Evolutionary conservation across 2,113 vertebrate genomes (phyloP).

Genomic region (Spermophilus dauricus): DNA sequence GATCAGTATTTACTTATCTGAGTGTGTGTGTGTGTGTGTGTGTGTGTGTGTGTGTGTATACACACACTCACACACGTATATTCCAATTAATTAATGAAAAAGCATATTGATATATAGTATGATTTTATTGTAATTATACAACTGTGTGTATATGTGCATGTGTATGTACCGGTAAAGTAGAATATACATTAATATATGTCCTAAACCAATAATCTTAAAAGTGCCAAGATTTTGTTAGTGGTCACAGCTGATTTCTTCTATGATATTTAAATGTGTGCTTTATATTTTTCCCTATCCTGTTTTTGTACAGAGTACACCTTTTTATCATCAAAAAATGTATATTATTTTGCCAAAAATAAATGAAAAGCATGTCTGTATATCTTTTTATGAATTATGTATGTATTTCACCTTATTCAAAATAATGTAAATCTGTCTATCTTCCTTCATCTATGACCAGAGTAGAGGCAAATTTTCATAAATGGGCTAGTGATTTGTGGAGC

Average conservation of each 20-base stretch:
- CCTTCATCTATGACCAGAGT: neutral
- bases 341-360: slow-evolving; percentile 48
- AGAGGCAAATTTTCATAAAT: slow-evolving; percentile 20
- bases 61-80: too few species aligned
- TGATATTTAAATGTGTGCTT: neutral
- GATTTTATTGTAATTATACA: slow-evolving; percentile 20
- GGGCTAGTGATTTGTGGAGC: neutral
- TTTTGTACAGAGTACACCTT: slow-evolving; percentile 11
- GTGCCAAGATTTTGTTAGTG: slow-evolving; percentile 15
- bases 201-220: neutral
- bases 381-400: neutral
- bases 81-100: neutral
- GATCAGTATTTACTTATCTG: slow-evolving; percentile 26
- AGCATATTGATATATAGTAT: neutral
- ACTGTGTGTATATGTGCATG: neutral
- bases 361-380: neutral
- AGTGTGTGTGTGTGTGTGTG: neutral
- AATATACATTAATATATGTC: slow-evolving; percentile 40
- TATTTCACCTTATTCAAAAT: slow-evolving; percentile 36
- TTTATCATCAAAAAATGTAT: slow-evolving; percentile 1
- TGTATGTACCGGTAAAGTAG: neutral
- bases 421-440: neutral
- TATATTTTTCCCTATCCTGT: neutral
- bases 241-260: slow-evolving; percentile 26
- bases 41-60: too few species aligned